Percentiles rank a stretch among this genome's conserved stretches.
Evolutionary conservation across 1,140 invertebrate genomes (phyloP).

Genomic region (Papilio xuthus): DNA sequence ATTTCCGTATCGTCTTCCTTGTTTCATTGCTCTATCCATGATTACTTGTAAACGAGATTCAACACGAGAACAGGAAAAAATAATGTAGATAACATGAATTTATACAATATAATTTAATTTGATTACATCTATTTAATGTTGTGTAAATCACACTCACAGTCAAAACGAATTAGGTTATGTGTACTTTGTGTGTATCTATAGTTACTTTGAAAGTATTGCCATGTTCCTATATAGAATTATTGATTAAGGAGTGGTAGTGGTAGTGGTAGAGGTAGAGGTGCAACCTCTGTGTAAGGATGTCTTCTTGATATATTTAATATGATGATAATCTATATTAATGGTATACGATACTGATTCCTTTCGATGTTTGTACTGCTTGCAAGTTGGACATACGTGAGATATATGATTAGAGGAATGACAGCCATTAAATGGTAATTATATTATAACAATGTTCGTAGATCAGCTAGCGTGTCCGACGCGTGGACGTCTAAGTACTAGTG

Average conservation of each 20-base stretch:
- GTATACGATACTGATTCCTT: constrained; percentile 45
- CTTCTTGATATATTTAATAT: constrained; percentile 53
- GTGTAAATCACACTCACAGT: neutral
- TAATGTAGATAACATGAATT: too few species aligned
- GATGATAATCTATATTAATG: constrained; percentile 47
- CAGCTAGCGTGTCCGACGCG: neutral
- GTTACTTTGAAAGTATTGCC: neutral
- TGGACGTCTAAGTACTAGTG: neutral
- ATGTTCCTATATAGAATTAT: constrained; percentile 26
- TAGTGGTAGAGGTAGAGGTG: neutral
- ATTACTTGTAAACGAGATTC: too few species aligned
- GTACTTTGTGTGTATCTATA: neutral
- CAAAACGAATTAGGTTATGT: neutral
- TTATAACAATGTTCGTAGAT: constrained; percentile 29
- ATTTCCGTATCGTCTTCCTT: neutral
- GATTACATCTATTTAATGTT: neutral
- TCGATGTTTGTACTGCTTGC: constrained; percentile 47
- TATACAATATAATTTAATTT: neutral
- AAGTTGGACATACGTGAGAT: constrained; percentile 63
- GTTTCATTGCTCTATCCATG: neutral
- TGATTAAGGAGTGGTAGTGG: too few species aligned
- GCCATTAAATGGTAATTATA: constrained; percentile 60
- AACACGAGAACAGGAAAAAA: too few species aligned
- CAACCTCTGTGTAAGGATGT: neutral
- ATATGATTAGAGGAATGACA: constrained; percentile 52